These are phyloP conservation scores for Micropoecilia bifurca DNA, from an alignment of 2,797 vertebrate genomes.

Conservation along the genomic window DNA sequence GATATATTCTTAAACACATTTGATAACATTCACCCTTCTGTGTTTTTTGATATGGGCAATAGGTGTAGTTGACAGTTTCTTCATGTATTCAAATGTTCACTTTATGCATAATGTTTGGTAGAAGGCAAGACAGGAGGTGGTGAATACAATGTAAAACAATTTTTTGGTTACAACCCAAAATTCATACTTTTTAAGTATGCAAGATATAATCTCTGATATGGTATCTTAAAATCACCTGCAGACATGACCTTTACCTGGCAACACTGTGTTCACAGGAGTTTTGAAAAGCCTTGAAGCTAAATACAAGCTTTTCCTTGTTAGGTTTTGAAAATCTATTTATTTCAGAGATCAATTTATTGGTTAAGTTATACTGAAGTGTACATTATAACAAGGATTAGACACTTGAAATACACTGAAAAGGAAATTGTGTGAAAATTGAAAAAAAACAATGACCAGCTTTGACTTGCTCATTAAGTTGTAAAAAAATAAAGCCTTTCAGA, in stretches of 20 bases:
- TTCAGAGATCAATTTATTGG: not conserved
- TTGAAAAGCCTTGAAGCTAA: not conserved
- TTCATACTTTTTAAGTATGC: not conserved
- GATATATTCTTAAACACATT: too few species aligned
- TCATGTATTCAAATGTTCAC: constrained; percentile 4
- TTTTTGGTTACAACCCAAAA: not conserved
- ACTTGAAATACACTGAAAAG: not conserved
- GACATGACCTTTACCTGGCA: not conserved
- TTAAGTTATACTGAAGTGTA: not conserved
- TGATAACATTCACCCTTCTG: too few species aligned
- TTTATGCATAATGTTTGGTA: not conserved
- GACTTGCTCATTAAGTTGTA: not conserved
- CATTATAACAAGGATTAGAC: not conserved
- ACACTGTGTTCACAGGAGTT: not conserved
- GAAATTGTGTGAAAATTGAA: not conserved
- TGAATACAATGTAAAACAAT: not conserved
- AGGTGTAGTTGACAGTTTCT: not conserved
- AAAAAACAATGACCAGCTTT: not conserved
- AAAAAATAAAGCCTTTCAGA: not conserved
- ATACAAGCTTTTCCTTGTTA: not conserved
- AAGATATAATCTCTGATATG: not conserved
- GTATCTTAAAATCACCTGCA: not conserved
- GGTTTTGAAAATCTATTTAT: not conserved
- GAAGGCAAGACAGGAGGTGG: not conserved
- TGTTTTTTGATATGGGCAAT: too few species aligned